These are phyloP conservation scores for Acanthopagrus latus DNA, from an alignment of 2,797 vertebrate species.

Conservation along the genomic window DNA sequence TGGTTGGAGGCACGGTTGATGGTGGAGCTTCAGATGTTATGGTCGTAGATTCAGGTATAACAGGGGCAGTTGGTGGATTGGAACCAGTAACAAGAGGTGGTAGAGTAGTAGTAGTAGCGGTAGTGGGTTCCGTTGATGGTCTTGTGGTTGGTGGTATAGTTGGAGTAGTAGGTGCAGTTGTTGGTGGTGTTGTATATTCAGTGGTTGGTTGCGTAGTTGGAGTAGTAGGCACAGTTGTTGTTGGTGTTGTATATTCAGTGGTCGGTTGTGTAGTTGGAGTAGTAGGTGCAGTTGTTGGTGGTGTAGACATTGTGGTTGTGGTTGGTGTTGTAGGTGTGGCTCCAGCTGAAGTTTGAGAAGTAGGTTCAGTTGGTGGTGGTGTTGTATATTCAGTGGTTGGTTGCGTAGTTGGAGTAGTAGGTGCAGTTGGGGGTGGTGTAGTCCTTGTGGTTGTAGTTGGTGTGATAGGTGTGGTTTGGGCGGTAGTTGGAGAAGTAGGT, in stretches of 20 bases:
- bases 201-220: slow-evolving; percentile 3
- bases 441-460: too few relatives aligned
- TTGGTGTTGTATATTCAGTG: too few relatives aligned
- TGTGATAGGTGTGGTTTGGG: too few relatives aligned
- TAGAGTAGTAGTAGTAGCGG: not conserved
- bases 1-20: not conserved
- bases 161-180: not conserved
- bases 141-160: not conserved
- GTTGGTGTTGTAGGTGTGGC: not conserved
- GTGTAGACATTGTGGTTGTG: not conserved
- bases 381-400: not conserved
- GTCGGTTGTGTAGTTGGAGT: too few relatives aligned
- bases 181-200: not conserved
- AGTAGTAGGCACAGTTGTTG: not conserved
- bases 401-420: too few relatives aligned
- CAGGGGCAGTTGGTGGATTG: too few relatives aligned
- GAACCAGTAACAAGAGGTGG: not conserved
- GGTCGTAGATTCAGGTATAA: too few relatives aligned
- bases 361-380: not conserved
- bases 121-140: not conserved
- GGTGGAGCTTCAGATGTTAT: too few relatives aligned
- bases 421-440: too few relatives aligned
- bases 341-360: rapidly evolving
- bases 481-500: too few relatives aligned
- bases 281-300: too few relatives aligned